These are phyloP conservation scores for Electrophaes corylata DNA, from an alignment of 2,888 invertebrate genomes.

Conservation along the genomic window DNA sequence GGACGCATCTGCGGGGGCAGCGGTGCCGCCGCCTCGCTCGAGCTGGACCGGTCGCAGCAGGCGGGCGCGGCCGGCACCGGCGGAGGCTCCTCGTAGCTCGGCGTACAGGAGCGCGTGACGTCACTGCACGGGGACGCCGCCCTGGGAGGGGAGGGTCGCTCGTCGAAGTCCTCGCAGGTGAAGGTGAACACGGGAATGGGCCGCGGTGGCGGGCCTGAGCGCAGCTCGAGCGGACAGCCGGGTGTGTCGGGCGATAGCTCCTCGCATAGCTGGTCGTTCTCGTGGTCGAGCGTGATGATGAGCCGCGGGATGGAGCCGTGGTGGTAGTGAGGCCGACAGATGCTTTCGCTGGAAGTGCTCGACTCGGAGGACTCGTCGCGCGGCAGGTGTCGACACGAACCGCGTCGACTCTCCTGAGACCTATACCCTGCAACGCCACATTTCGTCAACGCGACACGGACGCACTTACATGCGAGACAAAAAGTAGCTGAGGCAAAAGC, in stretches of 20 bases:
- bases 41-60: slow-evolving; percentile 61
- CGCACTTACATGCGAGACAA: neutral
- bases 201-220: slow-evolving; percentile 47
- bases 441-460: slow-evolving; percentile 25
- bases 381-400: slow-evolving; percentile 30
- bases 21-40: slow-evolving; percentile 66
- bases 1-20: slow-evolving; percentile 75
- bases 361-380: slow-evolving; percentile 74
- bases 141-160: slow-evolving; percentile 26
- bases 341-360: slow-evolving; percentile 72
- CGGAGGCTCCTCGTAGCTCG: slow-evolving; percentile 45
- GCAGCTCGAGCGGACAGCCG: slow-evolving; percentile 66
- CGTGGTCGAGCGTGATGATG: slow-evolving; percentile 72
- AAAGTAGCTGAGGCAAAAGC: slow-evolving; percentile 23
- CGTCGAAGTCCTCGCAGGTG: slow-evolving; percentile 76
- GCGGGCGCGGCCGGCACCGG: slow-evolving; percentile 64
- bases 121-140: slow-evolving; percentile 21
- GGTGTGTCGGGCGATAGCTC: slow-evolving; percentile 73
- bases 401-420: slow-evolving; percentile 56
- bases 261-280: slow-evolving; percentile 69
- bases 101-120: slow-evolving; percentile 37
- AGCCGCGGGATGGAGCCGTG: slow-evolving; percentile 75
- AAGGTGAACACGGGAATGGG: slow-evolving; percentile 76
- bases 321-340: slow-evolving; percentile 55
- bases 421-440: slow-evolving; percentile 63